Evolutionary conservation across 2,113 vertebrate species (phyloP), one percentile per base, ranked within the genome.

Genomic region (Phasianus colchicus): DNA sequence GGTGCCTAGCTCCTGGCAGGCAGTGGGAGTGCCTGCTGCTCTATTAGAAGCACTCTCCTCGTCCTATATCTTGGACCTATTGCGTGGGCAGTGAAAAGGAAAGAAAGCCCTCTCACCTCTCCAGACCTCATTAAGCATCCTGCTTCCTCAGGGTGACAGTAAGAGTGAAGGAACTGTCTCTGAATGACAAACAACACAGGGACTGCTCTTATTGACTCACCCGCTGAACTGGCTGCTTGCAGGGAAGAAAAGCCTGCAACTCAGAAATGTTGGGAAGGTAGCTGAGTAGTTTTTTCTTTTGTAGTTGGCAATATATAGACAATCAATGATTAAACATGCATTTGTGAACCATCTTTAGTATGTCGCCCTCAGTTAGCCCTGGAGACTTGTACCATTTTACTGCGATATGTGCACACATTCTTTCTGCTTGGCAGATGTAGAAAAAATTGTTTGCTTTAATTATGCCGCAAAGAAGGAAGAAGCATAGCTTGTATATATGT

Each of bases 41-140:
- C 63, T 12, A 7, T 63, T 38, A 55, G 24, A 79, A 77, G 11
- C 0, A 0, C 8, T 88, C 11, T 70, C 18, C 27, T 88, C 1
- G 1, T 64, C 38, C 69, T 61, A 4, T 22, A 6, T 12, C 32
- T 61, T 36, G 34, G 64, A 69, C 34, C 43, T 84, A 30, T 45
- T 57, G 19, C 52, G 24, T 60, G 52, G 10, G 29, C 10, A 5
- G 9, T 24, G n/a, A 57, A 79, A 75, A 75, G 12, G 21, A 32
- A 83, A 80, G 70, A 64, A 86, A 95, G 20, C 11, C 48, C 11
- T 73, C 9, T n/a, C 20, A 22, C 20, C 84, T 61, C 38, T 82
- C 13, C 32, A 75, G 70, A 10, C 14, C 66, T 67, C 16, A 9
- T 22, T 47, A 47, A 55, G 43, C 36, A 43, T 42, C 40, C 17